A percentile compares a stretch with the other conserved stretches of the same genome.
These are phyloP conservation scores for Anseranas semipalmata DNA, from an alignment of 2,113 vertebrate species.

Conservation along the genomic window DNA sequence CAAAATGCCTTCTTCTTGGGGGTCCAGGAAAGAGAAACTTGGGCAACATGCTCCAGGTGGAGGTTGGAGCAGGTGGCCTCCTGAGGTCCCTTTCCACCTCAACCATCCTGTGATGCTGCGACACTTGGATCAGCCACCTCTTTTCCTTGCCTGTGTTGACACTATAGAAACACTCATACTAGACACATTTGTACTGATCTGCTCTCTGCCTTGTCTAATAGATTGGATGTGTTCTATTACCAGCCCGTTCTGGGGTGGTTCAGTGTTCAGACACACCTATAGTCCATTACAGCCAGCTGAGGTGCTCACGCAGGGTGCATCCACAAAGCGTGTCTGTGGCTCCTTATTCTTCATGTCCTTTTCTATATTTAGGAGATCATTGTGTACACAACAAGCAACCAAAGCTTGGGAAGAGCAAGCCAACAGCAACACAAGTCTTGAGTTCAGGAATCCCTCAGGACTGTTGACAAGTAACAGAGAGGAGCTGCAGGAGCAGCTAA, in stretches of 20 bases:
- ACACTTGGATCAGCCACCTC: not conserved
- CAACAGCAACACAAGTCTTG: not conserved
- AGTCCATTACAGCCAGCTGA: not conserved
- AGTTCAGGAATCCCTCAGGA: not conserved
- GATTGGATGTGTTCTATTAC: not conserved
- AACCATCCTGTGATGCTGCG: no score
- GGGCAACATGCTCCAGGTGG: no score
- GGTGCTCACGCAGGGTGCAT: not conserved
- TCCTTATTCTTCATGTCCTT: not conserved
- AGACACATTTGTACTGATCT: accelerated
- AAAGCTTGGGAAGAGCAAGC: not conserved
- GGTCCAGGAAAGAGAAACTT: not conserved
- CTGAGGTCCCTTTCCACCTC: no score
- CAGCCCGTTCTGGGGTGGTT: not conserved
- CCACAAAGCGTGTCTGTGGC: accelerated
- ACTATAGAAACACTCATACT: not conserved
- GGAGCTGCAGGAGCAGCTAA: not conserved
- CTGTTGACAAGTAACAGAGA: not conserved
- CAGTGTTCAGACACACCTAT: not conserved
- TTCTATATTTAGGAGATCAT: not conserved
- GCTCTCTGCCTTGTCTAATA: not conserved
- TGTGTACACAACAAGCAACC: not conserved
- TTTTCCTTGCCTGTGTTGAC: not conserved
- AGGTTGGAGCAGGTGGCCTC: no score
- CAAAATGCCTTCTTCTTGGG: not conserved